Evolutionary conservation across 2,797 vertebrate species (phyloP), one percentile per base, ranked within the genome.

Genomic region (Adrianichthys oophorus): DNA sequence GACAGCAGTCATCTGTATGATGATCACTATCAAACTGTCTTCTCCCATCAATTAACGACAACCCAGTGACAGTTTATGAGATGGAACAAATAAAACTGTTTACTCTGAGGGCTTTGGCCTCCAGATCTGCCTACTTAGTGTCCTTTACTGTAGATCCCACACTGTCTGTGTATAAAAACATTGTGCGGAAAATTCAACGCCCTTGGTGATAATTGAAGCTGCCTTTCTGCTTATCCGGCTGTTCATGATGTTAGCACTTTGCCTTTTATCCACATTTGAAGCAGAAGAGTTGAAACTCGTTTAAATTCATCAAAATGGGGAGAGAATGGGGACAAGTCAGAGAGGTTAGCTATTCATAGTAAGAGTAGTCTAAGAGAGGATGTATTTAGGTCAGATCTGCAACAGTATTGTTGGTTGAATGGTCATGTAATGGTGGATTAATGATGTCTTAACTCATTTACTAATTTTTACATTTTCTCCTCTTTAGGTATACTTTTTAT

Each of bases 371-470:
- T 40, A 57, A 41, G 5, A 59, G 48, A 15, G 1, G 64, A 76
- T 84, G 86, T 85, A 92, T 90, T 91, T 95, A 94, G 95, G 94
- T 94, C 88, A 91, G 89, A 61, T n/a, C 44, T 43, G 59, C 47
- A 45, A 13, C 44, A 45, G 41, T 37, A 37, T 48, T 21, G 48
- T 10, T 18, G 48, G 57, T 23, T 47, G 3, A 45, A 48, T 24
- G 12, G 59, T 45, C 1, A 0, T 6, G 2, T 52, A 17, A 44
- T 26, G 57, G 43, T 37, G 41, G 4, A 19, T 54, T 53, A 14
- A 55, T 17, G 8, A 47, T 50, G 29, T 32, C 7, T 32, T 29
- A 32, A 32, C 29, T 8, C 2, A 8, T 6, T 42, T 15, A 15
- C 29, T 47, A 19, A 47, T 4, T 55, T 46, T n/a, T 41, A 3